Evolutionary conservation across 1,140 invertebrate genomes (phyloP), one percentile per base, ranked within the genome.

Genomic region (Drepana arcuata): DNA sequence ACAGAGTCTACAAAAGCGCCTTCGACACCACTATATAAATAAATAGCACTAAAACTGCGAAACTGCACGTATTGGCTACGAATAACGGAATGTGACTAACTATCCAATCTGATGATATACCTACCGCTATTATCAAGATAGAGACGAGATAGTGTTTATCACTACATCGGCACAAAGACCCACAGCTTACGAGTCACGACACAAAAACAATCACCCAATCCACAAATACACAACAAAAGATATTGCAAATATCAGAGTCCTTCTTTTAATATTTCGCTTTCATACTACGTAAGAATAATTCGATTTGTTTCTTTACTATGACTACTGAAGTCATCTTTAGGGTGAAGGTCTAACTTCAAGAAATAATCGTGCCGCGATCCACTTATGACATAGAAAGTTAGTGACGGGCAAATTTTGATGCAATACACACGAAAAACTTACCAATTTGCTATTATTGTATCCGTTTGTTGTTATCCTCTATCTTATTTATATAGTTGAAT

Each of bases 81-180:
- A 41, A 46, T 38, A 49, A 56, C 41, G 37, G 41, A 35, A 36
- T 32, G 16, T n/a, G n/a, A n/a, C n/a, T n/a, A n/a, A n/a, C n/a
- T n/a, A n/a, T n/a, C n/a, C n/a, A n/a, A 41, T 14, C 34, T 53
- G 55, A 55, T n/a, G n/a, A n/a, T n/a, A n/a, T n/a, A n/a, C n/a
- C n/a, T 66, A 60, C 41, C 59, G 51, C 32, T 71, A 71, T 63
- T 62, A 62, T 49, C 34, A 52, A 37, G n/a, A n/a, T n/a, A n/a
- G n/a, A n/a, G n/a, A n/a, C n/a, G 35, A 61, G 73, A 78, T 78
- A 78, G 57, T 51, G 46, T 71, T 73, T 78, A 72, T 78, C 72
- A 70, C 29, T 40, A 53, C 44, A 63, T 62, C 43, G 55, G 52
- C 53, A 66, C 53, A 59, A 68, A 64, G 53, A 72, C 48, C 53